Percentiles rank a stretch among this genome's conserved stretches.
Evolutionary conservation across 1,140 invertebrate species (phyloP).

Genomic region (Megalopta genalis): DNA sequence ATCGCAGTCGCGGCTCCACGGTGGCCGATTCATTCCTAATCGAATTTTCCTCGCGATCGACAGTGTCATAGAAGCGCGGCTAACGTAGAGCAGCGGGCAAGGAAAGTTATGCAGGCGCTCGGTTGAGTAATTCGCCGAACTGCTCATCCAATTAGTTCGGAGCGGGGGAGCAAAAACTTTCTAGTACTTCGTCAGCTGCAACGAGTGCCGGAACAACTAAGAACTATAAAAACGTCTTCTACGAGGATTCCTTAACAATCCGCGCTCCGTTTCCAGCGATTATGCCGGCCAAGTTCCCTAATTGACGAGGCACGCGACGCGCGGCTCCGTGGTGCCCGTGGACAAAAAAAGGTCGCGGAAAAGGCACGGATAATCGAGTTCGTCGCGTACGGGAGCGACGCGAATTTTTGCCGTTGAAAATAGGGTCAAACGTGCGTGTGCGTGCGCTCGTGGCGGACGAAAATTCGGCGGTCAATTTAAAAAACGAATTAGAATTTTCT

Average conservation of each 20-base stretch:
- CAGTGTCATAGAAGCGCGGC: background rate
- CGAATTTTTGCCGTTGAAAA: background rate
- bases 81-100: background rate
- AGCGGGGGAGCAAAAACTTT: background rate
- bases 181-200: background rate
- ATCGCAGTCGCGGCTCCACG: no score
- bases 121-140: background rate
- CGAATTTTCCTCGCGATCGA: background rate
- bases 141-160: slow-evolving; percentile 24
- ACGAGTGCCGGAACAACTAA: background rate
- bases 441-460: background rate
- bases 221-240: background rate
- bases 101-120: background rate
- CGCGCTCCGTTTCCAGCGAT: no score
- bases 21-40: no score
- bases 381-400: background rate
- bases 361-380: no score
- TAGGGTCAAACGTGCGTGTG: background rate
- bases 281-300: background rate
- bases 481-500: slow-evolving; percentile 29
- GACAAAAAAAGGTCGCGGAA: no score
- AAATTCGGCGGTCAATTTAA: slow-evolving; percentile 16
- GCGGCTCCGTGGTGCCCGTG: no score
- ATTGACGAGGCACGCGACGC: background rate
- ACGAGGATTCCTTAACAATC: background rate